phyloP scores from a whole-genome alignment of 1,140 invertebrate genomes.

The Varroa destructor region DNA sequence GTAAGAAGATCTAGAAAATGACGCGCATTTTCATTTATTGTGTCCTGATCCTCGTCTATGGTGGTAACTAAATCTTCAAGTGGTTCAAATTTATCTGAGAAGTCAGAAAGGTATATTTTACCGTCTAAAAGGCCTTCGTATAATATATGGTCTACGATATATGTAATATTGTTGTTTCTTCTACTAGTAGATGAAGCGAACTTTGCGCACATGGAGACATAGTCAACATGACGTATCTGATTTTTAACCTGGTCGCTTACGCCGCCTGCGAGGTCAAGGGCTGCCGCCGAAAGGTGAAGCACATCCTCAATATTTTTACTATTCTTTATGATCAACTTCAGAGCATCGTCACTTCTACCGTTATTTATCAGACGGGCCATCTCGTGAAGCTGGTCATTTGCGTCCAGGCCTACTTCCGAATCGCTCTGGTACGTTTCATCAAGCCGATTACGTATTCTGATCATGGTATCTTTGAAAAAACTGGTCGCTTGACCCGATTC shows the following conservation, averaged over 20 bases:
- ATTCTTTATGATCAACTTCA: conserved; percentile 10
- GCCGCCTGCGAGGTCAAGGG: conserved; percentile 11
- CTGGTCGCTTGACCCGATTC: neutral
- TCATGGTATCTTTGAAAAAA: conserved; percentile 5
- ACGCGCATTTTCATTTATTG: neutral
- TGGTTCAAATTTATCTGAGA: neutral
- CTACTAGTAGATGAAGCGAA: neutral
- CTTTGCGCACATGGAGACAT: conserved; percentile 3
- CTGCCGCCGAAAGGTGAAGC: neutral
- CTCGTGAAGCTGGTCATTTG: neutral
- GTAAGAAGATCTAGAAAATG: conserved; percentile 5
- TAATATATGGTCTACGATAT: neutral
- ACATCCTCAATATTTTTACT: conserved; percentile 17
- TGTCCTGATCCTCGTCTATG: neutral
- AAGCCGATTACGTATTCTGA: neutral
- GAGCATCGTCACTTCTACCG: neutral
- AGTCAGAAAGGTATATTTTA: neutral
- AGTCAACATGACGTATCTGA: neutral
- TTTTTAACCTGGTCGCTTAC: neutral
- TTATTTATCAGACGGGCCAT: neutral
- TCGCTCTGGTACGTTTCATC: conserved; percentile 8
- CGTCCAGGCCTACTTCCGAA: too few relatives aligned
- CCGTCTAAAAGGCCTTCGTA: conserved; percentile 5
- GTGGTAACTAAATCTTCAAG: neutral
- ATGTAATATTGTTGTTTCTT: conserved; percentile 5